Evolutionary conservation across 2,113 vertebrate species (phyloP).

Genomic region (Perccottus glenii): DNA sequence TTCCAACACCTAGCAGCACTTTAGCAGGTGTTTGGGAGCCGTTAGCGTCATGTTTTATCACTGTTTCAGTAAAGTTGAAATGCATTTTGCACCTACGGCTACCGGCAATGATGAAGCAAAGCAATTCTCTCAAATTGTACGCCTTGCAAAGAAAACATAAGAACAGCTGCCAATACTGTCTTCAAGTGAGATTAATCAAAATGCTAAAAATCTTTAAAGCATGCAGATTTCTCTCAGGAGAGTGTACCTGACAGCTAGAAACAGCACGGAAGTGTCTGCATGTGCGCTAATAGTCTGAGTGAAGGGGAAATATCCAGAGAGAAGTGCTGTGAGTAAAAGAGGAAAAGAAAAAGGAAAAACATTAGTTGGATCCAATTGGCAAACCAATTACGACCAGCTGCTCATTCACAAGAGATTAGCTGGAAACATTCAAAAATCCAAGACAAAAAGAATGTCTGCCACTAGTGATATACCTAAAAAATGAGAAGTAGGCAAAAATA

Average conservation of each 20-base stretch:
- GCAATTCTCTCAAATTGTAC: constrained; percentile 10
- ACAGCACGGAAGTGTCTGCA: background rate
- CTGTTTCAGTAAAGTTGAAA: constrained; percentile 37
- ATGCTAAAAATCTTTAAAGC: constrained; percentile 13
- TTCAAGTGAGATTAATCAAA: constrained; percentile 31
- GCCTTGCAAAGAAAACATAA: constrained; percentile 41
- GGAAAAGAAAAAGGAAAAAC: constrained; percentile 17
- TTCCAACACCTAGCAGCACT: constrained; percentile 2
- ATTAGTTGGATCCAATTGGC: constrained; percentile 12
- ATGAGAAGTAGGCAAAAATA: background rate
- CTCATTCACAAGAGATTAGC: constrained; percentile 9
- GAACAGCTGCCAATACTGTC: constrained; percentile 48
- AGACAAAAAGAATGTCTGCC: constrained; percentile 4
- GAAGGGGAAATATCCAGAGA: background rate
- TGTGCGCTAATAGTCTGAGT: constrained; percentile 4
- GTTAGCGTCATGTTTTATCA: constrained; percentile 36
- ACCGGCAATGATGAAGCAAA: constrained; percentile 19
- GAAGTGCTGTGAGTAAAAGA: background rate
- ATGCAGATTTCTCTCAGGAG: constrained; percentile 24
- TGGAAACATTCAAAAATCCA: constrained; percentile 22
- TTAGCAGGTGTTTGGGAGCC: constrained; percentile 42
- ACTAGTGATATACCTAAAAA: constrained; percentile 11
- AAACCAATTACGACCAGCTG: constrained; percentile 53
- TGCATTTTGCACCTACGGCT: constrained; percentile 36
- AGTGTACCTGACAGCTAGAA: constrained; percentile 38